Conservation (phyloP, 23 tunicate genomes). For the Ascidia mentula region DNA sequence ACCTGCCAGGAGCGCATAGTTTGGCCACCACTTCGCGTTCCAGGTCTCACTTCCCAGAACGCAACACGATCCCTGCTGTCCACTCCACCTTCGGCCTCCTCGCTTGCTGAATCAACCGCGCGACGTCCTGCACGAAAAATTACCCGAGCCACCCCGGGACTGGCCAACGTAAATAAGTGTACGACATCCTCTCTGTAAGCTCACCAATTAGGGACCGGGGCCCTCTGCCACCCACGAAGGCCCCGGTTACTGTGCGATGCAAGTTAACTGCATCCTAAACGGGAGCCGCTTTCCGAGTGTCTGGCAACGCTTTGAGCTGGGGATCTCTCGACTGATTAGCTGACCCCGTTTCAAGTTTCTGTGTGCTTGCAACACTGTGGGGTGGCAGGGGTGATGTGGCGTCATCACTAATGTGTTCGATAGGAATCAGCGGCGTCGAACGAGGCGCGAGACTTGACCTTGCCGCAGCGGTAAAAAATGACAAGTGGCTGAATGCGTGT, state of each 20-base stretch:
- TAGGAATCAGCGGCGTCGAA: background rate
- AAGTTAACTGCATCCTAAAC: no score
- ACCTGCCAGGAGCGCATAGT: background rate
- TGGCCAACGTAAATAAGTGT: slow-evolving; percentile 1
- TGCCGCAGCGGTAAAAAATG: background rate
- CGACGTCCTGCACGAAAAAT: background rate
- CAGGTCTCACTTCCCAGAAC: slow-evolving; percentile 1
- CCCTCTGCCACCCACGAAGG: background rate
- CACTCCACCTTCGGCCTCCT: slow-evolving; percentile 10
- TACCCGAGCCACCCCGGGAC: background rate
- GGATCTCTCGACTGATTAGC: slow-evolving; percentile 5
- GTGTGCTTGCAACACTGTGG: background rate
- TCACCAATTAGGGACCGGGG: background rate
- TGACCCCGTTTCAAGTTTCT: slow-evolving; percentile 6
- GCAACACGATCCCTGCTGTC: slow-evolving; percentile 7
- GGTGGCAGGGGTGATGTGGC: background rate
- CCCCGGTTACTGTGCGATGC: slow-evolving; percentile 6
- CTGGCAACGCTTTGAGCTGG: background rate
- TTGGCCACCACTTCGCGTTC: no score
- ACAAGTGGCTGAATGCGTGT: background rate
- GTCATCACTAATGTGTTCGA: background rate
- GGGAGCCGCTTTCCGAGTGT: no score
- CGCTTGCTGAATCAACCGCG: slow-evolving; percentile 1
- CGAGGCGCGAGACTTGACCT: background rate
- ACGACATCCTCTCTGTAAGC: background rate